Conservation (phyloP, 2,797 vertebrate genomes). For the Meda fulgida region DNA sequence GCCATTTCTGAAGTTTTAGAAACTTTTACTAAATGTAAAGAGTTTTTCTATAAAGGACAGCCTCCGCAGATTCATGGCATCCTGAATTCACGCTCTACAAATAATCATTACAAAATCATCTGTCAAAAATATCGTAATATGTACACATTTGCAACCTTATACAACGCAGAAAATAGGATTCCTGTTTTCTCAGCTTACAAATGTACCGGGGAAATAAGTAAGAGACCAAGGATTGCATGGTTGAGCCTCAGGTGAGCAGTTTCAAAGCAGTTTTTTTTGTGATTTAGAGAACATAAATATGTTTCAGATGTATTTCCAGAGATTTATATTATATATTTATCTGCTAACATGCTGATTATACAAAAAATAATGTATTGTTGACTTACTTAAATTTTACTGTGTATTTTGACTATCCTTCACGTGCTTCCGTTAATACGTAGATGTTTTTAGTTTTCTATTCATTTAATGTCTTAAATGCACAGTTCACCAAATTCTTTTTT, state of each 20-base stretch:
- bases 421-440: too few species aligned
- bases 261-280: neutral
- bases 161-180: neutral
- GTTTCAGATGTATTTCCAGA: neutral
- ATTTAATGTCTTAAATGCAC: too few species aligned
- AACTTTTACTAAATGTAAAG: neutral
- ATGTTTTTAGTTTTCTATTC: too few species aligned
- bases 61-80: neutral
- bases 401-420: too few species aligned
- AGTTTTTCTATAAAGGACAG: neutral
- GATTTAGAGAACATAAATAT: neutral
- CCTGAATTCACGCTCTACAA: neutral
- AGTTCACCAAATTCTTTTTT: too few species aligned
- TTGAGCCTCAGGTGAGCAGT: neutral
- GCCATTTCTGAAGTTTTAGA: neutral
- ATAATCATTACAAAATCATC: neutral
- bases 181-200: constrained; percentile 5
- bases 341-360: too few species aligned
- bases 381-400: too few species aligned
- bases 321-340: too few species aligned
- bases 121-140: neutral
- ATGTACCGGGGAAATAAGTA: neutral
- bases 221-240: neutral
- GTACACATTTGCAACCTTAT: neutral
- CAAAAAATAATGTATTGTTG: too few species aligned